A percentile compares a stretch with the other conserved stretches of the same genome.
phyloP scores from a whole-genome alignment of 2,113 vertebrate species.

The Centropus unirufus region DNA sequence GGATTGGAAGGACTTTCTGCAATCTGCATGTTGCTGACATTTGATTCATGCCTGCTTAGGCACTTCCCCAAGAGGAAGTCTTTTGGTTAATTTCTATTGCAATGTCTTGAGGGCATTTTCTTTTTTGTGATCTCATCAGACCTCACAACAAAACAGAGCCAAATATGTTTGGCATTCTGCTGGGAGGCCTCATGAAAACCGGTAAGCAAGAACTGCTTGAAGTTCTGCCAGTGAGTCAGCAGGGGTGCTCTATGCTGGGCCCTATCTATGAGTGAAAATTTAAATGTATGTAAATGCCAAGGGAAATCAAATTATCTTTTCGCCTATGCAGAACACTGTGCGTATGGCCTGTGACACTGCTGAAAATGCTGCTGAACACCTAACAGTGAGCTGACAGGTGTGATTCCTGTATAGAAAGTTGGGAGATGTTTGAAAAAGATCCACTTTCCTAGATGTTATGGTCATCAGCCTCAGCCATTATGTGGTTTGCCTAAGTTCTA shows the following conservation, averaged over 20 bases:
- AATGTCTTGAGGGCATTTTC: slow-evolving; percentile 46
- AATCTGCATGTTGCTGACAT: slow-evolving; percentile 7
- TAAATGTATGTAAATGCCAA: neutral
- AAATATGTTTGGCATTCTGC: slow-evolving; percentile 59
- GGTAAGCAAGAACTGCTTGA: neutral
- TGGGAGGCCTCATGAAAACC: neutral
- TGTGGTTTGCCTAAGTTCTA: neutral
- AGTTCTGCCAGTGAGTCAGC: slow-evolving; percentile 18
- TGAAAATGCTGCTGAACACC: neutral
- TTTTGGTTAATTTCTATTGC: slow-evolving; percentile 30
- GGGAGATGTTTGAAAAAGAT: neutral
- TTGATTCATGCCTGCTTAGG: slow-evolving; percentile 22
- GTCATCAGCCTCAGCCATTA: neutral
- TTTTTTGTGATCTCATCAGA: slow-evolving; percentile 53
- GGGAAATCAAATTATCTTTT: neutral
- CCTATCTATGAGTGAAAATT: neutral
- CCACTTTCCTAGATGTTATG: neutral
- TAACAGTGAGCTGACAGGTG: neutral
- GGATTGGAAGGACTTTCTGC: neutral
- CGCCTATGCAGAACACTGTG: neutral
- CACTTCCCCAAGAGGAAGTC: slow-evolving; percentile 60
- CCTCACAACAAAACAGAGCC: slow-evolving; percentile 23
- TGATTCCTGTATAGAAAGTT: neutral
- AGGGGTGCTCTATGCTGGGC: neutral
- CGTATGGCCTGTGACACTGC: neutral